Evolutionary conservation across 2,888 invertebrate species (phyloP).

Genomic region (Campoletis raptor): DNA sequence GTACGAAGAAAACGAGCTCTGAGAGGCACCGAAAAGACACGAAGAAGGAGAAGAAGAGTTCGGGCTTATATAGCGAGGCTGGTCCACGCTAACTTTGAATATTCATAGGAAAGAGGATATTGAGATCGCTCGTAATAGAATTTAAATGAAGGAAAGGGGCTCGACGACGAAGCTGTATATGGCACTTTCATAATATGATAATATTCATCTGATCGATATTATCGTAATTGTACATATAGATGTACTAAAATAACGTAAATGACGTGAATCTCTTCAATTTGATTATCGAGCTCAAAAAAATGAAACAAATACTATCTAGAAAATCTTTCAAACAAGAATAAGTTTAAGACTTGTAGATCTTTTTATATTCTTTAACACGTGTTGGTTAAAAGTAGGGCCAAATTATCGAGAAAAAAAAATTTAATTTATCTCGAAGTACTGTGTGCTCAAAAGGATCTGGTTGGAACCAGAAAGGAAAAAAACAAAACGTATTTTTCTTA

Average conservation of each 20-base stretch:
- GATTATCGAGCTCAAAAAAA: constrained; percentile 13
- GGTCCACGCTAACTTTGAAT: constrained; percentile 81
- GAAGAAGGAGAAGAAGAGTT: constrained; percentile 67
- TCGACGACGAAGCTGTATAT: constrained; percentile 77
- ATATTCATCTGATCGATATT: constrained; percentile 79
- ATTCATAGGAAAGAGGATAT: constrained; percentile 85
- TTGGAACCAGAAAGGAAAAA: too few species aligned
- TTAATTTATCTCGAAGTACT: background rate
- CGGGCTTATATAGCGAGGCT: constrained; percentile 41
- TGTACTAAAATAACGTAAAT: background rate
- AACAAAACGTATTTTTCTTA: too few species aligned
- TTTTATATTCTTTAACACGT: too few species aligned
- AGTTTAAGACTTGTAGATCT: too few species aligned
- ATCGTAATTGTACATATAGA: constrained; percentile 51
- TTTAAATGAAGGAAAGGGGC: constrained; percentile 83
- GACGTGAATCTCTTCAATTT: constrained; percentile 4
- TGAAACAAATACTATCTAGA: background rate
- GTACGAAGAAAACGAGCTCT: constrained; percentile 71
- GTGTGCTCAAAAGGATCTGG: too few species aligned
- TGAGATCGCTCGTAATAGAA: constrained; percentile 85
- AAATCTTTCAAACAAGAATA: background rate
- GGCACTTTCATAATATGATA: constrained; percentile 81
- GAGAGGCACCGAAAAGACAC: constrained; percentile 58
- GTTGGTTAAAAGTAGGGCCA: background rate
- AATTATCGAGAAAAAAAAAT: too few species aligned